Evolutionary conservation across 2,797 vertebrate genomes (phyloP).

Genomic region (Rhodeus uyekii): DNA sequence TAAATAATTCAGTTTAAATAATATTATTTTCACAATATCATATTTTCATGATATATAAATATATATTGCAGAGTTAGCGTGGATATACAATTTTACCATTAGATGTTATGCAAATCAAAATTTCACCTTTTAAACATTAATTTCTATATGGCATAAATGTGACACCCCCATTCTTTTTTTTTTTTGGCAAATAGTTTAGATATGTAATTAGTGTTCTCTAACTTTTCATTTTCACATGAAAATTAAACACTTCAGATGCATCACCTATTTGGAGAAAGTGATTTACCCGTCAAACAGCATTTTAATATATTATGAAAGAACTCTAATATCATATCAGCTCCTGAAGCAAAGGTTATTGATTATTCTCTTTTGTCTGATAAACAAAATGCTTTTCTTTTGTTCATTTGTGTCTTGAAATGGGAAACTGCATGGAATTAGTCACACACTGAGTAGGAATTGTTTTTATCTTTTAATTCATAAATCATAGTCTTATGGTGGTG

Average conservation of each 20-base stretch:
- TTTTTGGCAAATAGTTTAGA: not conserved
- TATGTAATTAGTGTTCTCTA: conserved; percentile 15
- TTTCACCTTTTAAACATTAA: not conserved
- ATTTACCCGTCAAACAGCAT: conserved; percentile 30
- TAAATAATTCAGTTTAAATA: not conserved
- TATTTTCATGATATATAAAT: not conserved
- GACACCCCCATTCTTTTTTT: not conserved
- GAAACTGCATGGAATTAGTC: conserved; percentile 67
- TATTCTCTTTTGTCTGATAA: conserved; percentile 61
- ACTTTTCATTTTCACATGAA: conserved; percentile 29
- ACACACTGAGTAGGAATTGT: too few relatives aligned
- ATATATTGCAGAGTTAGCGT: not conserved
- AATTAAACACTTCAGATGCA: conserved; percentile 32
- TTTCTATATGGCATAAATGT: not conserved
- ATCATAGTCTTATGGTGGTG: too few relatives aligned
- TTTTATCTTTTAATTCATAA: not conserved
- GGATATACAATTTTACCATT: not conserved
- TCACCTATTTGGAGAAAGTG: conserved; percentile 25
- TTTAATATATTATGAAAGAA: conserved; percentile 56
- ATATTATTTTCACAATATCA: too few relatives aligned
- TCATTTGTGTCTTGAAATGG: conserved; percentile 56
- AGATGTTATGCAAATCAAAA: not conserved
- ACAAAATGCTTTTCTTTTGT: conserved; percentile 68
- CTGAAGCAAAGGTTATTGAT: conserved; percentile 65
- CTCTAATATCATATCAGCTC: conserved; percentile 69